These are phyloP conservation scores for Limnephilus rhombicus DNA, from an alignment of 2,888 invertebrate species.

Conservation along the genomic window DNA sequence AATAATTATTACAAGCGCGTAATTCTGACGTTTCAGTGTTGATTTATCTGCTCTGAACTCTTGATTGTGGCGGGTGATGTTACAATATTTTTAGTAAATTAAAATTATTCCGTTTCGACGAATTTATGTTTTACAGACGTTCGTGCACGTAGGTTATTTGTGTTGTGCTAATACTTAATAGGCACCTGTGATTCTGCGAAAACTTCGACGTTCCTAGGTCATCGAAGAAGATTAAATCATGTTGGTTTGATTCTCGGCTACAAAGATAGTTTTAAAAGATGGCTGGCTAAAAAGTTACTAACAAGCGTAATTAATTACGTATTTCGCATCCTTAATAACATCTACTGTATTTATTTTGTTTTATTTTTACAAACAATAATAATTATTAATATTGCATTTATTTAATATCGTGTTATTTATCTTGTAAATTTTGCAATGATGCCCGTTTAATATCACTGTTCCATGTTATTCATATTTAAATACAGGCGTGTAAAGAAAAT, in stretches of 20 bases:
- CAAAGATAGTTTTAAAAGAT: too few relatives aligned
- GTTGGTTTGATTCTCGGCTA: neutral
- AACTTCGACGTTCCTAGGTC: neutral
- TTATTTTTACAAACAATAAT: too few relatives aligned
- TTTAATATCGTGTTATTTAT: neutral
- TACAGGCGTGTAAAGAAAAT: slow-evolving; percentile 28
- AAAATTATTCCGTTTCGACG: neutral
- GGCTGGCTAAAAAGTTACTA: too few relatives aligned
- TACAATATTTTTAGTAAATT: neutral
- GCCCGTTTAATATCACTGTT: neutral
- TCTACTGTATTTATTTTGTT: too few relatives aligned
- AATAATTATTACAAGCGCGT: neutral
- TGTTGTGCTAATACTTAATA: neutral
- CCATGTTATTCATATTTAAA: neutral
- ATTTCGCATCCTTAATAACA: too few relatives aligned
- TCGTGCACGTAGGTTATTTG: neutral
- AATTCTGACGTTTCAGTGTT: slow-evolving; percentile 23
- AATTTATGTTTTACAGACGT: neutral
- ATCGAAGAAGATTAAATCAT: neutral
- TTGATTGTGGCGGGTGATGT: neutral
- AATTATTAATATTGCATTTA: neutral
- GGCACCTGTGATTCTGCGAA: neutral
- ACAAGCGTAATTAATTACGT: too few relatives aligned
- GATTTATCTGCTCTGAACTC: neutral
- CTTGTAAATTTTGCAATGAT: too few relatives aligned